A percentile compares a stretch with the other conserved stretches of the same genome.
Conservation (phyloP, 2,888 invertebrate species). For the Cremastinae sp. region DNA sequence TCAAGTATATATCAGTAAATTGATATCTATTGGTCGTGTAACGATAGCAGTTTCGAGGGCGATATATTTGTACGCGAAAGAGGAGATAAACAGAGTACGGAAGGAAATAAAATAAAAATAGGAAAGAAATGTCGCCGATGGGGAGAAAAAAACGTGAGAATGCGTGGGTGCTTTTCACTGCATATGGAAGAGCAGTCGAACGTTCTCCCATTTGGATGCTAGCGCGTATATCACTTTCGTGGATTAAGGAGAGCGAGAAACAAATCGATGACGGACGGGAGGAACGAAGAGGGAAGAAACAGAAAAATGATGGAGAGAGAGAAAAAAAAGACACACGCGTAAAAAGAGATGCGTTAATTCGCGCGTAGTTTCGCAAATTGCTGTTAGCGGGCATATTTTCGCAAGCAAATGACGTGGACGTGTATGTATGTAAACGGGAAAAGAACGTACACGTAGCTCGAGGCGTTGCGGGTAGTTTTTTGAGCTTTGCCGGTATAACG, state of each 20-base stretch:
- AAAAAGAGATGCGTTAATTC: conserved; percentile 69
- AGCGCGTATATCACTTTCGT: conserved; percentile 62
- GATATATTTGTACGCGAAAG: conserved; percentile 41
- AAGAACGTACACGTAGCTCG: conserved; percentile 25
- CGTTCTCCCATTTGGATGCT: conserved; percentile 34
- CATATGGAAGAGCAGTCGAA: conserved; percentile 31
- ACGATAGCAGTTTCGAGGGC: conserved; percentile 13
- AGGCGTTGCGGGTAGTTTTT: conserved; percentile 48
- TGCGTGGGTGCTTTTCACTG: conserved; percentile 11
- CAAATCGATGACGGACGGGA: not conserved
- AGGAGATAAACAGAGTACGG: conserved; percentile 47
- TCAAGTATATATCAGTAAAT: conserved; percentile 16
- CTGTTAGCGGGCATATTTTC: conserved; percentile 74
- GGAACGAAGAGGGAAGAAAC: conserved; percentile 53
- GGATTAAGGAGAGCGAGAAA: conserved; percentile 65
- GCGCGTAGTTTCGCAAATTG: conserved; percentile 71
- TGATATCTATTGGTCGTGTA: conserved; percentile 29
- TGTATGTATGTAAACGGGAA: conserved; percentile 19
- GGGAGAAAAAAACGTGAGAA: conserved; percentile 28
- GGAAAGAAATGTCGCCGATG: conserved; percentile 12
- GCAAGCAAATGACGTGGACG: conserved; percentile 73
- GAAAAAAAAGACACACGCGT: conserved; percentile 53
- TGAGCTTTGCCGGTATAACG: conserved; percentile 47
- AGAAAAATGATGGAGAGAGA: conserved; percentile 37
- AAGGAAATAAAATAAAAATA: conserved; percentile 52